phyloP scores from a whole-genome alignment of 2,888 invertebrate genomes.

The Hirtodrosophila alboralis region DNA sequence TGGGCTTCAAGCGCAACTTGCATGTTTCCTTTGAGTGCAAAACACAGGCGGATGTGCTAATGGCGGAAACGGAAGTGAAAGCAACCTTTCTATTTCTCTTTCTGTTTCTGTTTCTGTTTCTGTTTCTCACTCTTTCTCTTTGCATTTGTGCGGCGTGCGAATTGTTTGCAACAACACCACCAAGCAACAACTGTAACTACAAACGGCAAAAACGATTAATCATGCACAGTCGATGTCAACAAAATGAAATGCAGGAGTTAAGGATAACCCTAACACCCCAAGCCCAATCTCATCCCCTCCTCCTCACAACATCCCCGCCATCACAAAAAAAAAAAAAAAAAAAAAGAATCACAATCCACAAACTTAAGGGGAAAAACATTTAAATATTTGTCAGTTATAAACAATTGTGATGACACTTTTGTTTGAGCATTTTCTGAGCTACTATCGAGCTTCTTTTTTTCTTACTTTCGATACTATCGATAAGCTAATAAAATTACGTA shows the following conservation, averaged over 20 bases:
- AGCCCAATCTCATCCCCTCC: too few species aligned
- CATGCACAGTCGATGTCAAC: slow-evolving; percentile 46
- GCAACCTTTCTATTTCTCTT: slow-evolving; percentile 1
- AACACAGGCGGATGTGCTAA: slow-evolving; percentile 70
- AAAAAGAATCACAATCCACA: too few species aligned
- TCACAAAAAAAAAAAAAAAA: slow-evolving; percentile 3
- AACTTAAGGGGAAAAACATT: too few species aligned
- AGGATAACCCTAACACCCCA: too few species aligned
- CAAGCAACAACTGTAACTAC: slow-evolving; percentile 27
- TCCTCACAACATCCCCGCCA: too few species aligned
- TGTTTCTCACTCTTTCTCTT: too few species aligned
- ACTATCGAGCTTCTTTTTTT: too few species aligned
- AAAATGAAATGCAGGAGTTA: slow-evolving; percentile 2
- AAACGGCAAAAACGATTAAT: slow-evolving; percentile 43
- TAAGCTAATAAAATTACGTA: too few species aligned
- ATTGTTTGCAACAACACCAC: slow-evolving; percentile 51
- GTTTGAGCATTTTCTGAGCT: too few species aligned
- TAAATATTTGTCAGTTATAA: too few species aligned
- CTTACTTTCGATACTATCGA: too few species aligned
- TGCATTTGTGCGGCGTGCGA: slow-evolving; percentile 21
- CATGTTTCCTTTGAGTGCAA: slow-evolving; percentile 56
- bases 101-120: background rate
- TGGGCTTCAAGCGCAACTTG: slow-evolving; percentile 39
- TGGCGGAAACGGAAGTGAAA: slow-evolving; percentile 74
- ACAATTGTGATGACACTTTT: too few species aligned